Evolutionary conservation across 64 coral and sea anemone genomes (phyloP), one percentile per base, ranked within the genome.

Genomic region (Astreopora myriophthalma): DNA sequence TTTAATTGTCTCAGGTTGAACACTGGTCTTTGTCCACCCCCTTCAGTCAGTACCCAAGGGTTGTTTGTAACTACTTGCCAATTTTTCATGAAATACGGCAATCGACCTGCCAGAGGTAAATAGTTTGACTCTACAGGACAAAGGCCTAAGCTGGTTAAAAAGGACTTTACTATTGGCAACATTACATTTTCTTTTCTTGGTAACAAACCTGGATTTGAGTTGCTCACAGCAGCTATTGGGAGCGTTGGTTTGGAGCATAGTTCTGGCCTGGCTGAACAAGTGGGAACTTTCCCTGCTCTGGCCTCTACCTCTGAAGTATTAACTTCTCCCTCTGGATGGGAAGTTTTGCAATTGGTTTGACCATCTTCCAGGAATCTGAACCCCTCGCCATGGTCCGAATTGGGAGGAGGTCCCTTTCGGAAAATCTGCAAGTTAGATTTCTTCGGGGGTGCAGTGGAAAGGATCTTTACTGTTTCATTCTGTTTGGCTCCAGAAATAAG

Each of bases 1-100:
- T 91, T 81, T 61, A 91, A 62, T 48, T 32, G 74, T 7, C 57
- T 17, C 17, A 84, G 72, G 69, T 83, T 91, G 60, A 74, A 52
- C 4, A 74, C 68, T 38, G 88, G 88, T 52, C 88, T 79, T 27
- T 92, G 81, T 39, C 81, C 35, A 14, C 81, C 90, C 28, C 44
- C 51, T 22, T 76, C 73, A 62, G 48, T n/a, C 36, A 89, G 48
- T 61, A 89, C 87, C 49, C 72, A 89, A 36, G 52, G 48, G 73
- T 77, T 72, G 27, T 71, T 61, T 77, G 87, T 89, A 60, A 89
- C 60, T 63, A 78, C 69, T 75, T 75, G 52, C 52, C 87, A 89
- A 35, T 89, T 77, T 34, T 36, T 52, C 62, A 89, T 23, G 34
- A 71, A 89, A 35, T 63, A 58, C 28, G 65, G 19, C 76, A 65